These are phyloP conservation scores for Falco rusticolus DNA, from an alignment of 2,797 vertebrate species.

Conservation along the genomic window DNA sequence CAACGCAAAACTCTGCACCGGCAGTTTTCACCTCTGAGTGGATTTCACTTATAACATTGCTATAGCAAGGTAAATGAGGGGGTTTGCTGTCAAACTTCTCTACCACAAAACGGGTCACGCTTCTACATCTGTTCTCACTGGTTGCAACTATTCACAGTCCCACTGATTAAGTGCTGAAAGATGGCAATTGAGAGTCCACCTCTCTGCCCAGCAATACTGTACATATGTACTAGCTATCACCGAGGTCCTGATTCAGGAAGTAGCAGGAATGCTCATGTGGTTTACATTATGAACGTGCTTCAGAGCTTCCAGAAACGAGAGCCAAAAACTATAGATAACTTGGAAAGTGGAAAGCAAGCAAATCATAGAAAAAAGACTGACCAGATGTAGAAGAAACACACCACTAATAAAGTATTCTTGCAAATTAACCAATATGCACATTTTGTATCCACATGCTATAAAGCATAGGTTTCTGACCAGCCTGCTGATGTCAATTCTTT, in stretches of 20 bases:
- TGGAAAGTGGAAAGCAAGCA: conserved; percentile 37
- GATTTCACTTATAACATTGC: neutral
- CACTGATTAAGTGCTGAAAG: conserved; percentile 34
- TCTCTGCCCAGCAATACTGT: neutral
- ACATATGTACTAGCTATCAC: neutral
- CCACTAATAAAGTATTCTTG: neutral
- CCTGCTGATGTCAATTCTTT: neutral
- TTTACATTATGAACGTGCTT: conserved; percentile 54
- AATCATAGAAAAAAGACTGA: neutral
- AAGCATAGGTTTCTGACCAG: neutral
- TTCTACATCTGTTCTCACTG: neutral
- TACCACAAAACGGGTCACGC: neutral
- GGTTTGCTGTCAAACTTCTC: neutral
- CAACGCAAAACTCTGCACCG: neutral
- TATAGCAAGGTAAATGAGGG: neutral
- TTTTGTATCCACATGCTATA: neutral
- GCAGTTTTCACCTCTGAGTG: neutral
- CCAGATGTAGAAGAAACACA: conserved; percentile 44
- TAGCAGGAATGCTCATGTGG: conserved; percentile 46
- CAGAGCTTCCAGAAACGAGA: conserved; percentile 44
- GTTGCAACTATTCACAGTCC: neutral
- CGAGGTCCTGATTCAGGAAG: conserved; percentile 7
- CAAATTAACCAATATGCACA: neutral
- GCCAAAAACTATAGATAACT: conserved; percentile 59
- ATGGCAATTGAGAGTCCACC: neutral